phyloP scores from a whole-genome alignment of 2,797 vertebrate species.

The Hafferia zeledoni region DNA sequence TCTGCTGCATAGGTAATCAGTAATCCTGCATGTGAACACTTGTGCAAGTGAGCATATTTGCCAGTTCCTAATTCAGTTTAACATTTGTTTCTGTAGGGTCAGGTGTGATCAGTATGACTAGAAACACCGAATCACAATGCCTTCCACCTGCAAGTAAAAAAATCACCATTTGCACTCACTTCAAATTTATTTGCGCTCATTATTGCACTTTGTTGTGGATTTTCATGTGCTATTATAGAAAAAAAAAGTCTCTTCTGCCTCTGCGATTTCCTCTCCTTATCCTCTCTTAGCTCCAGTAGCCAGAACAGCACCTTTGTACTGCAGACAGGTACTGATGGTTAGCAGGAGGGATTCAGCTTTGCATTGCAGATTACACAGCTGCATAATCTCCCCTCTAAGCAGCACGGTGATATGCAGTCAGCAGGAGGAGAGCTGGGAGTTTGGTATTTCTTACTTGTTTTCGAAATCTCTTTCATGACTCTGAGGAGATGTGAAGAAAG shows the following conservation, averaged over 20 bases:
- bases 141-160: background rate
- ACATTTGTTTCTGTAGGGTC: background rate
- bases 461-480: conserved; percentile 41
- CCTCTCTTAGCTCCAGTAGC: conserved; percentile 13
- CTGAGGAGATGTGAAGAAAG: background rate
- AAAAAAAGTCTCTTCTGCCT: background rate
- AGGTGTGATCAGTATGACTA: background rate
- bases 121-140: background rate
- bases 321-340: background rate
- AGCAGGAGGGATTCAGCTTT: background rate
- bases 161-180: background rate
- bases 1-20: background rate
- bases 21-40: background rate
- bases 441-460: conserved; percentile 17
- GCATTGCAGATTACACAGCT: conserved; percentile 7
- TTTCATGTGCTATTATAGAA: background rate
- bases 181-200: background rate
- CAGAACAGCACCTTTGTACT: conserved; percentile 33
- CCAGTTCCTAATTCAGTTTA: conserved; percentile 11
- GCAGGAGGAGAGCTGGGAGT: background rate
- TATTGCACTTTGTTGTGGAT: background rate
- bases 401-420: background rate
- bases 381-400: conserved; percentile 23
- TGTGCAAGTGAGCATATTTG: background rate
- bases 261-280: background rate